Conservation (phyloP, 2,888 invertebrate genomes). For the Epicampocera succincta region DNA sequence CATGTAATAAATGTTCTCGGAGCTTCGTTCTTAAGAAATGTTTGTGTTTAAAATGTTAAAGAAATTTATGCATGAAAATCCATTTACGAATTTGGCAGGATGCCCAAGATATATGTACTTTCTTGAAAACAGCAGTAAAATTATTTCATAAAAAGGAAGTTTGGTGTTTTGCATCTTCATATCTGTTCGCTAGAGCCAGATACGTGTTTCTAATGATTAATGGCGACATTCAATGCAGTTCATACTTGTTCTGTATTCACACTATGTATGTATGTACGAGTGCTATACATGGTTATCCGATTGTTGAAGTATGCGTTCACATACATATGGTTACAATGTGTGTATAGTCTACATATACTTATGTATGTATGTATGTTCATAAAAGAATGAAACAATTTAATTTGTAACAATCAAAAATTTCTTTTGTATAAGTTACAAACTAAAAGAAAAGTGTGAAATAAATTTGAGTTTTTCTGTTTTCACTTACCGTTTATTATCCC, state of each 20-base stretch:
- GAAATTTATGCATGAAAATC: slow-evolving; percentile 20
- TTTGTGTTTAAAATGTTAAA: not conserved
- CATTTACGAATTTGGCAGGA: slow-evolving; percentile 45
- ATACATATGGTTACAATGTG: no score
- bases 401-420: no score
- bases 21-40: not conserved
- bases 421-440: slow-evolving; percentile 18
- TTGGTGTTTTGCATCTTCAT: slow-evolving; percentile 13
- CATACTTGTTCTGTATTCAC: not conserved
- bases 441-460: slow-evolving; percentile 1
- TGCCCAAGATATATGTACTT: slow-evolving; percentile 31
- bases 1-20: not conserved
- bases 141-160: slow-evolving; percentile 14
- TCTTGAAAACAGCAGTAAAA: slow-evolving; percentile 24
- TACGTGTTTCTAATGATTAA: slow-evolving; percentile 46
- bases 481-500: slow-evolving; percentile 83
- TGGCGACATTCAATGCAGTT: slow-evolving; percentile 35
- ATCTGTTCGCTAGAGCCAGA: slow-evolving; percentile 21
- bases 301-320: no score
- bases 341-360: no score
- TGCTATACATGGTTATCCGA: no score
- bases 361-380: not conserved
- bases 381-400: no score
- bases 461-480: not conserved
- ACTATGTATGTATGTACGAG: not conserved